Conservation (phyloP, 2,113 vertebrate species). For the Salvelinus fontinalis region DNA sequence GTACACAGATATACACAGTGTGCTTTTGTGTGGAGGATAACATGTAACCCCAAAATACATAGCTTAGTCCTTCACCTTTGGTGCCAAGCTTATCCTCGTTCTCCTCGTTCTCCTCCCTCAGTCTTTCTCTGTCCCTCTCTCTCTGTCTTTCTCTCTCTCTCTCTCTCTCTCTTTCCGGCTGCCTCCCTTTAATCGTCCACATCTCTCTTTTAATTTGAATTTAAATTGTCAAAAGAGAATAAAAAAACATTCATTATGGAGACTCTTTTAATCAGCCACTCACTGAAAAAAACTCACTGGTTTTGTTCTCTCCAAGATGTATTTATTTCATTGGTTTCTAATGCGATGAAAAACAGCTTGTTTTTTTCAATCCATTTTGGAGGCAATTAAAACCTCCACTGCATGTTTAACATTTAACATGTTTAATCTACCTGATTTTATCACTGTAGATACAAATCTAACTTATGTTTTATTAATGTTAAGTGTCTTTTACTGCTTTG, state of each 20-base stretch:
- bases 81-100: neutral
- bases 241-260: slow-evolving; percentile 7
- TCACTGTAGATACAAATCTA: slow-evolving; percentile 3
- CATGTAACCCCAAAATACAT: too few species aligned
- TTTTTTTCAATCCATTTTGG: slow-evolving; percentile 35
- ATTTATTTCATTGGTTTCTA: slow-evolving; percentile 16
- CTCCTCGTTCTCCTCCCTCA: too few species aligned
- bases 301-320: neutral
- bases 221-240: neutral
- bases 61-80: neutral
- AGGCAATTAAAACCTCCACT: slow-evolving; percentile 20
- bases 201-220: neutral
- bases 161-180: neutral
- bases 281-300: slow-evolving; percentile 10
- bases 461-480: neutral
- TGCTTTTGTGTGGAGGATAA: neutral
- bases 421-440: slow-evolving; percentile 40
- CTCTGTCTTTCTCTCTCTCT: too few species aligned
- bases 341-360: slow-evolving; percentile 39
- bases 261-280: slow-evolving; percentile 27
- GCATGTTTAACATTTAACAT: slow-evolving; percentile 29
- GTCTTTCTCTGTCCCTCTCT: too few species aligned
- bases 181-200: neutral
- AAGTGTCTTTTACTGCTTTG: neutral
- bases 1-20: neutral